Evolutionary conservation across 2,888 invertebrate species (phyloP), one percentile per base, ranked within the genome.

Genomic region (Microctonus aethiopoides): DNA sequence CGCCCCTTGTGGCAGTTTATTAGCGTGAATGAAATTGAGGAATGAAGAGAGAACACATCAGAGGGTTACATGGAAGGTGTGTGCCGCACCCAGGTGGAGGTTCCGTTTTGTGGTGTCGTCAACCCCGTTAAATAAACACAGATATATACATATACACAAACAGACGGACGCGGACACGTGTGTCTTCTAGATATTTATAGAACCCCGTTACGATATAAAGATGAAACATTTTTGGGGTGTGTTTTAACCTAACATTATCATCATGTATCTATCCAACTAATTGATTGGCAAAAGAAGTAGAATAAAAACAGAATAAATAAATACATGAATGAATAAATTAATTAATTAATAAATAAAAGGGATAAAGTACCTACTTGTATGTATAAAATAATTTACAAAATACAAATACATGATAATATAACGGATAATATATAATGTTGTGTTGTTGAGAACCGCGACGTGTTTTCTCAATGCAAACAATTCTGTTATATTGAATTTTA

Each of bases 71-170:
- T 46, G 16, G 16, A 46, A 46, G 46, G 46, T 56, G 16, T n/a
- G n/a, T n/a, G 74, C 74, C 75, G 70, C 76, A 71, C 74, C 76
- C 72, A 74, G 71, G 66, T 67, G 72, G 57, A 68, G 71, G 71
- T 69, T 72, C 71, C 67, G 69, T 70, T 72, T 64, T 65, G 67
- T 66, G 73, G 16, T 16, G 76, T 75, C 75, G 71, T 76, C 74
- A 75, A 76, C 75, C 76, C 75, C 70, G 66, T 63, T 54, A 32
- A 65, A 16, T 29, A 29, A n/a, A 52, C 60, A 66, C 46, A 36
- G 9, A 36, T 10, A 36, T 10, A 7, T 7, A 16, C 16, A 46
- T 29, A 16, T 29, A 29, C 10, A 52, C 54, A 66, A 7, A 10
- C 10, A 36, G 1, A 36, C 10, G 7, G 2, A 16, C 16, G 16